Conservation (phyloP, 2,113 vertebrate species). For the Microtus oregoni region DNA sequence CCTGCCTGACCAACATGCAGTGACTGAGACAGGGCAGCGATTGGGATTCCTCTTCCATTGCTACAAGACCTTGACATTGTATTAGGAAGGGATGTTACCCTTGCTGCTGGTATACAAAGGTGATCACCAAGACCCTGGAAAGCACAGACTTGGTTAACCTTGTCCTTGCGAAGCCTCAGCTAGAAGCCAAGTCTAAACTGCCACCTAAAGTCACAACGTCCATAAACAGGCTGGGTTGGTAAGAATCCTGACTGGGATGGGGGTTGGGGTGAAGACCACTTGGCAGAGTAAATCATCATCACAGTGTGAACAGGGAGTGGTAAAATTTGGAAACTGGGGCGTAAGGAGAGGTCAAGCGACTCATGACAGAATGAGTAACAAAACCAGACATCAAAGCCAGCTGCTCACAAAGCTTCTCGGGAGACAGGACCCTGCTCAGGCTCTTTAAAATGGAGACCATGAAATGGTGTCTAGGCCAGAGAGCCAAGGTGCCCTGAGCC, state of each 20-base stretch:
- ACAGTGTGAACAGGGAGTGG: neutral
- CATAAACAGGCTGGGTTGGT: neutral
- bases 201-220: neutral
- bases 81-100: neutral
- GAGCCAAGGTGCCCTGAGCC: neutral
- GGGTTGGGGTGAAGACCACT: neutral
- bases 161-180: neutral
- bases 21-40: neutral
- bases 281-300: neutral
- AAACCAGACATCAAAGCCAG: neutral
- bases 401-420: neutral
- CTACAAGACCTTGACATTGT: neutral
- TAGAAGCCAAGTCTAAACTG: neutral
- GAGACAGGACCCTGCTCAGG: neutral
- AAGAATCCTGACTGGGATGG: neutral
- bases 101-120: neutral
- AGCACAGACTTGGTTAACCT: neutral
- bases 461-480: neutral
- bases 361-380: neutral
- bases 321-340: constrained; percentile 9
- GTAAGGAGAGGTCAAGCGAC: neutral
- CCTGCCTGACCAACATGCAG: neutral
- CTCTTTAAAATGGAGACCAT: neutral
- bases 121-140: neutral
- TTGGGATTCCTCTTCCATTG: neutral